Base-by-base conservation (phyloP, 2,113 vertebrate species). In the Pseudorectes ferrugineus region DNA sequence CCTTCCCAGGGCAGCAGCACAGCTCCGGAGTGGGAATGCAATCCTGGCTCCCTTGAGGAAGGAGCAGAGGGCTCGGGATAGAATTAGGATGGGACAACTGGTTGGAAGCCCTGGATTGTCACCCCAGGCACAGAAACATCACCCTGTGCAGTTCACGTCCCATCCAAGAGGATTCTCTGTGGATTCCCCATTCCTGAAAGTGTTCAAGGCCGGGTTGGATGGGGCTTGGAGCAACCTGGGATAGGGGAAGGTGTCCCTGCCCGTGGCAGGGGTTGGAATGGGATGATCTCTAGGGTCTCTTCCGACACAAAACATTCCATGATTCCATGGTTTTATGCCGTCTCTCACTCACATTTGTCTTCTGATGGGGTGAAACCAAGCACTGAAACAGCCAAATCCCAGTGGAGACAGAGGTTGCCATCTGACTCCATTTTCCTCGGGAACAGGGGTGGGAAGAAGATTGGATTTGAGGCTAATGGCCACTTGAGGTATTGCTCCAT, bases 131-230 rank as follows among this genome's bases (percentile, higher is more conserved):
- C 0, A 35, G 58, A 68, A 40, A 67, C 5, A 3, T 5, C 0
- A 0, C 8, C 12, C 6, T 25, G 4, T 25, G 55, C 11, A 24
- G 24, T 33, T 55, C n/a, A 4, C 2, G 4, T 29, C 36, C 29
- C 16, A 3, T 65, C 29, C 62, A 55, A 28, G 20, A 17, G 11
- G 35, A 52, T 61, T 21, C 13, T 38, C 45, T n/a, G 23, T 25
- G n/a, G n/a, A 52, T 59, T 40, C 12, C 24, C 5, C 8, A 4
- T 10, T 2, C 14, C 40, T 82, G 78, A 62, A 61, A 68, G 2
- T 54, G 29, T 23, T 12, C 62, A 22, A 26, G 14, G n/a, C 4
- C 3, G 1, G 15, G 10, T 0, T 82, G 38, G 40, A 21, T 1
- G 13, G 21, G 24, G 28, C 4, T 75, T 54, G 54, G 40, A 61